A percentile compares a stretch with the other conserved stretches of the same genome.
Conservation (phyloP, 2,888 invertebrate species). For the Pandemis heparana region DNA sequence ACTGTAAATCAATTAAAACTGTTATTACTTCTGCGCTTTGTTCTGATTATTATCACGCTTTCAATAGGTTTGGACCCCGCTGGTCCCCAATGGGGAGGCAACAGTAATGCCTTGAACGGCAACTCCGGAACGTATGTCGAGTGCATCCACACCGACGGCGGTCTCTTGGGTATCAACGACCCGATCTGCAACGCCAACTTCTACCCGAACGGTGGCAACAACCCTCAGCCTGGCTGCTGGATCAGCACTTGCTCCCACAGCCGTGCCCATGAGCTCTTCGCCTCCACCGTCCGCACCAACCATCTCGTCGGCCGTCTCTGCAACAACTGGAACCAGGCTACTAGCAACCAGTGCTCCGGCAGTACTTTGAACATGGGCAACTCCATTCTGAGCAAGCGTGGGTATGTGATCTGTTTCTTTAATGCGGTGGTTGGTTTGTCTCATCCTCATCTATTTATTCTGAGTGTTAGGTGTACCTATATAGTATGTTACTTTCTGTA, state of each 20-base stretch:
- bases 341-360: constrained; percentile 38
- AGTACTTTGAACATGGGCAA: constrained; percentile 42
- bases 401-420: constrained; percentile 28
- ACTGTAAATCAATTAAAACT: too few relatives aligned
- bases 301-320: constrained; percentile 47
- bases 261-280: constrained; percentile 46
- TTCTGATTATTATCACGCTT: too few relatives aligned
- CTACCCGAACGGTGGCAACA: constrained; percentile 50
- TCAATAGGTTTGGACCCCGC: constrained; percentile 49
- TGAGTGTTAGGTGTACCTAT: too few relatives aligned
- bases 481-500: too few relatives aligned
- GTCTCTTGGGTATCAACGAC: constrained; percentile 47
- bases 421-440: too few relatives aligned
- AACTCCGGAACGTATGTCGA: constrained; percentile 49
- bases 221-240: constrained; percentile 49
- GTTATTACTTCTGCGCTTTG: too few relatives aligned
- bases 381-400: constrained; percentile 32
- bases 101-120: constrained; percentile 42
- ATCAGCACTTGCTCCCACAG: constrained; percentile 50
- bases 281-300: constrained; percentile 46
- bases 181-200: constrained; percentile 49
- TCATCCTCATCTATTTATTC: too few relatives aligned
- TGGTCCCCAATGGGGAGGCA: constrained; percentile 47
- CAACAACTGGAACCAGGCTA: constrained; percentile 40
- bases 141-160: constrained; percentile 50